Conservation (phyloP, 1,140 invertebrate genomes). For the Aphelenchoides fujianensis region DNA sequence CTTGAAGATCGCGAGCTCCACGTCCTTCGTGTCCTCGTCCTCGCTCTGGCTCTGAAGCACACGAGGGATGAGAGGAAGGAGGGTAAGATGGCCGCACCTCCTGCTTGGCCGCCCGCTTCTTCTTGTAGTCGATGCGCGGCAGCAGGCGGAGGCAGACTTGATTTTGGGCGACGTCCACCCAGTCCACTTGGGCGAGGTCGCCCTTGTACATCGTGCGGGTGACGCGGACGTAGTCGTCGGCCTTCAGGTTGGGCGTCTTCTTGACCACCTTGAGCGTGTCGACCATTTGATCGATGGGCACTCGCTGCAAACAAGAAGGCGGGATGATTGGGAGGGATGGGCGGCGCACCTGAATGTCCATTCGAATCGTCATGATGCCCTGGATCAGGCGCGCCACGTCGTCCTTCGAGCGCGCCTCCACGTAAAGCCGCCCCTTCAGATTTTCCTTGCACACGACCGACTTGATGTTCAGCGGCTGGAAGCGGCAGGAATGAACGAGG, state of each 20-base stretch:
- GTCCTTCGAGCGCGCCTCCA: slow-evolving; percentile 94
- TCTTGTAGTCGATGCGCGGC: slow-evolving; percentile 90
- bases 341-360: slow-evolving; percentile 42
- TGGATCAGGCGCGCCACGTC: slow-evolving; percentile 92
- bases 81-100: too few species aligned
- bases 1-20: slow-evolving; percentile 66
- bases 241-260: slow-evolving; percentile 81
- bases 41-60: slow-evolving; percentile 14
- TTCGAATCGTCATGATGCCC: slow-evolving; percentile 69
- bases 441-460: slow-evolving; percentile 91
- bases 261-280: slow-evolving; percentile 93
- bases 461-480: slow-evolving; percentile 87
- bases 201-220: slow-evolving; percentile 91
- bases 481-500: slow-evolving; percentile 27
- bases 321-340: too few species aligned
- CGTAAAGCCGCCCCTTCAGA: slow-evolving; percentile 95
- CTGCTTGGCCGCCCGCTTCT: slow-evolving; percentile 74
- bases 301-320: slow-evolving; percentile 72
- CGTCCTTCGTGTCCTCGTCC: slow-evolving; percentile 23
- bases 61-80: slow-evolving; percentile 6
- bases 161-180: slow-evolving; percentile 80
- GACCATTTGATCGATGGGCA: slow-evolving; percentile 99
- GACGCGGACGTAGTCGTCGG: slow-evolving; percentile 89
- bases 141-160: slow-evolving; percentile 88
- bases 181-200: slow-evolving; percentile 83